Base-by-base conservation (phyloP, 1,140 invertebrate genomes). In the Mizuhopecten yessoensis region DNA sequence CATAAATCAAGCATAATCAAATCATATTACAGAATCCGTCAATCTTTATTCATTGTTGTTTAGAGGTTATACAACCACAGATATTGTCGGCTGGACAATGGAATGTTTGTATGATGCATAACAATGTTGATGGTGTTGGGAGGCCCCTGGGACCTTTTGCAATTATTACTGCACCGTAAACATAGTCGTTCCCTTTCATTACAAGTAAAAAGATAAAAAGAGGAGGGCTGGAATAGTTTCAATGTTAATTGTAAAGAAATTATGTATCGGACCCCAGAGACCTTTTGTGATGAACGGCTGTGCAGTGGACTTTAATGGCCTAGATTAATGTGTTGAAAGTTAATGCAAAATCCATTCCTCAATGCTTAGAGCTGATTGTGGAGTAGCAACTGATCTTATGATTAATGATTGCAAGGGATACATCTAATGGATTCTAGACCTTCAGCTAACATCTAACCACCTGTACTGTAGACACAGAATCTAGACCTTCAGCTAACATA, bases 301-400 rank as follows among this genome's bases (percentile, higher is more conserved):
- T 29, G 57, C 9, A 75, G 57, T 75, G 57, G 57, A 75, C 57
- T 75, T 75, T 75, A 75, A 75, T 75, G 57, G 57, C 0, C 15
- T 5, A 75, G 57, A 29, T n/a, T 75, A 75, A 75, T 75, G 57
- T 75, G n/a, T 75, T 75, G 23, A 75, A 75, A 75, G 57, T 75
- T 75, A 75, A 75, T 75, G 57, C 29, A 75, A 75, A 75, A 75
- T 75, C 57, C 57, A 75, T 75, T n/a, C 23, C 29, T 75, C 29
- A 75, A 75, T 29, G n/a, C 57, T 75, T 75, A 75, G 57, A 29
- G n/a, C 57, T 75, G 57, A 9, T 29, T 39, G 20, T n/a, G 23
- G 57, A 75, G 57, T 13, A 75, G 57, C 5, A 75, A 75, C 0
- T 7, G 3, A 7, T 75, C 57, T 75, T 75, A 75, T 75, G 57